These are phyloP conservation scores for Troilus luridus DNA, from an alignment of 2,888 invertebrate species.

Conservation along the genomic window DNA sequence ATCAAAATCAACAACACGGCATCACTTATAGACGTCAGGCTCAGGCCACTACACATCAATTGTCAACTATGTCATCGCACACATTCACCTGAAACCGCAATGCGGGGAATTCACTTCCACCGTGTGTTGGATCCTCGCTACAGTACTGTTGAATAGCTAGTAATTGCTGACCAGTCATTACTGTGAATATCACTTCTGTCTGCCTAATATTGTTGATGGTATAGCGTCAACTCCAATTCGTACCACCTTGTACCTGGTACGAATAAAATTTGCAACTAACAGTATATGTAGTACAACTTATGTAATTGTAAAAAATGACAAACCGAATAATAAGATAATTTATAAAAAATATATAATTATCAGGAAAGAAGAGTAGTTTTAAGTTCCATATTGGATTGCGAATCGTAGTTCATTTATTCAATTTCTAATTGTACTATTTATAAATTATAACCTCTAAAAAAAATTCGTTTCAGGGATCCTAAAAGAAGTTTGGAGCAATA, in stretches of 20 bases:
- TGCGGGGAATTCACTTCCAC: not conserved
- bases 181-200: not conserved
- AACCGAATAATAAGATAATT: too few species aligned
- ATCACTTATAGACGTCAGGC: not conserved
- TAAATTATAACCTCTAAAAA: too few species aligned
- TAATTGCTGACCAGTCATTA: not conserved
- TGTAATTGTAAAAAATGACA: too few species aligned
- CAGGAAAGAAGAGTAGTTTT: too few species aligned
- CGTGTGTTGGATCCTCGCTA: not conserved
- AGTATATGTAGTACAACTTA: too few species aligned
- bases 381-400: too few species aligned
- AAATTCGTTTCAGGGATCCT: too few species aligned
- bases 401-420: too few species aligned
- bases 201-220: not conserved
- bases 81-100: conserved; percentile 4
- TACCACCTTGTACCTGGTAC: not conserved
- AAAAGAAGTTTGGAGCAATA: too few species aligned
- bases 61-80: conserved; percentile 7
- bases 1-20: conserved; percentile 32
- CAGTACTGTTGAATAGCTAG: not conserved
- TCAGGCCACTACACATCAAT: conserved; percentile 24
- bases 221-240: not conserved
- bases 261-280: too few species aligned
- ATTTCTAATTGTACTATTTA: too few species aligned
- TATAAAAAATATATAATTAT: too few species aligned